phyloP scores from a whole-genome alignment of 2,113 vertebrate species.

The Catharus fuscescens region DNA sequence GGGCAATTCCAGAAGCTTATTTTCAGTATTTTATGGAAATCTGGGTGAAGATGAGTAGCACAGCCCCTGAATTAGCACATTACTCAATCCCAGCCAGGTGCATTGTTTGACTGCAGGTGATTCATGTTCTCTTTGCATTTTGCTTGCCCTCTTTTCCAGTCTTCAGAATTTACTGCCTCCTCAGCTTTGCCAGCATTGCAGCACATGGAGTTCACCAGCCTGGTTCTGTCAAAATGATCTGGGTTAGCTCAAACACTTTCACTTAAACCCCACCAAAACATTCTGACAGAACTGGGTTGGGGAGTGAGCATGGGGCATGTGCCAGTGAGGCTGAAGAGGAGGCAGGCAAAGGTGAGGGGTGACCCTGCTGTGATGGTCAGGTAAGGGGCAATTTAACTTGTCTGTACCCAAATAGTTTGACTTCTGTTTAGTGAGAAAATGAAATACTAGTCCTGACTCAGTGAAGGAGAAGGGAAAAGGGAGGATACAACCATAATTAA shows the following conservation, averaged over 20 bases:
- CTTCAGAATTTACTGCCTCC: neutral
- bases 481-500: neutral
- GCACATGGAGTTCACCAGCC: constrained; percentile 2
- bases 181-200: neutral
- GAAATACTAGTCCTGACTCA: neutral
- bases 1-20: neutral
- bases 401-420: neutral
- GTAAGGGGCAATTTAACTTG: neutral
- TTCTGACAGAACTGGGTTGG: constrained; percentile 20
- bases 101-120: neutral
- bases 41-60: neutral
- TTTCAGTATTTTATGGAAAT: neutral
- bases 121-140: neutral
- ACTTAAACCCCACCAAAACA: neutral
- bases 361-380: neutral
- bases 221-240: constrained; percentile 58
- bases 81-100: neutral
- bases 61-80: neutral
- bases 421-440: neutral
- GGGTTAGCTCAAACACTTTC: constrained; percentile 23
- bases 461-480: neutral
- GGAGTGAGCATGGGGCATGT: neutral
- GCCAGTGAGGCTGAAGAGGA: neutral
- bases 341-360: neutral
- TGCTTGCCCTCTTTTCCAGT: neutral